Conservation (phyloP, 2,888 invertebrate species). For the Branchipolynoe longqiensis region DNA sequence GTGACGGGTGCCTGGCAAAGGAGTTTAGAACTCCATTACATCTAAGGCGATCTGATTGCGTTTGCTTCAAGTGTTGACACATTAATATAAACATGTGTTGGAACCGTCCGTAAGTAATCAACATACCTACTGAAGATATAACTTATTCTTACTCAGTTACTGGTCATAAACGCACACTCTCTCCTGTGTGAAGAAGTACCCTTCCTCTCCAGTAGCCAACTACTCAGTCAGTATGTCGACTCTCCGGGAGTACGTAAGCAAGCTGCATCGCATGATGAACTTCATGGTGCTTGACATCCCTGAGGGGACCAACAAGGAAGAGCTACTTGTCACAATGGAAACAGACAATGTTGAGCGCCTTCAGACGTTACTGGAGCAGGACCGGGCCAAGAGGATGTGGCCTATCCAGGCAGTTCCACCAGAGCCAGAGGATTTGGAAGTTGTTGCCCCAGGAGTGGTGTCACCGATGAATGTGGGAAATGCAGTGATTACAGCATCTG, state of each 20-base stretch:
- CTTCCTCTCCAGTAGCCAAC: neutral
- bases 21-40: neutral
- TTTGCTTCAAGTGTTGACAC: neutral
- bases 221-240: conserved; percentile 3
- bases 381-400: neutral
- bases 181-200: too few relatives aligned
- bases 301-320: conserved; percentile 13
- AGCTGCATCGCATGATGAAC: conserved; percentile 23
- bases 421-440: neutral
- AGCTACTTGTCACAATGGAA: conserved; percentile 31
- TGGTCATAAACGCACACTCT: too few relatives aligned
- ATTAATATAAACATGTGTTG: neutral
- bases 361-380: conserved; percentile 20
- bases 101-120: neutral
- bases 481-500: too few relatives aligned
- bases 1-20: neutral
- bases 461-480: too few relatives aligned
- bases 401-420: neutral
- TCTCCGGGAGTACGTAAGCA: conserved; percentile 5
- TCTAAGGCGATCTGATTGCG: neutral
- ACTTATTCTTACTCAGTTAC: too few relatives aligned
- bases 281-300: conserved; percentile 31
- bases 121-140: too few relatives aligned
- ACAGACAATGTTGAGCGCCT: conserved; percentile 38
- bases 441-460: neutral